phyloP scores from a whole-genome alignment of 2,888 invertebrate genomes.

The Morpho deidamia region DNA sequence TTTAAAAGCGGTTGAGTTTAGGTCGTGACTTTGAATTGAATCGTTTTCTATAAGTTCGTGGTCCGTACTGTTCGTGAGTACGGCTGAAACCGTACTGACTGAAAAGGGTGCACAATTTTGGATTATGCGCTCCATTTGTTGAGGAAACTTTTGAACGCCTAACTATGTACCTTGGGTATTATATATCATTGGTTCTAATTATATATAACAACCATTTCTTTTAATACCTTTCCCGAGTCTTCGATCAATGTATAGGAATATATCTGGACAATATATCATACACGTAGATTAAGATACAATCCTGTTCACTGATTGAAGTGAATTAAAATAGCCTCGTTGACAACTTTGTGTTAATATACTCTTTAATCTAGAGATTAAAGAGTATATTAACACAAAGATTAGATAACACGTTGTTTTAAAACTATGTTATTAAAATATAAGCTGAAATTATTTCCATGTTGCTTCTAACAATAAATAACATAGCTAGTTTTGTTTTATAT shows the following conservation, averaged over 20 bases:
- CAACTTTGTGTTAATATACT: not conserved
- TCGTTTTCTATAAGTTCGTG: no score
- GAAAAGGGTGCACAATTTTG: no score
- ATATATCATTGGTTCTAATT: no score
- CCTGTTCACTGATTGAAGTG: not conserved
- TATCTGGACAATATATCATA: not conserved
- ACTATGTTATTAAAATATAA: not conserved
- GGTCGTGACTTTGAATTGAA: no score
- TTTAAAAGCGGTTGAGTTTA: no score
- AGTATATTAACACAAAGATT: no score
- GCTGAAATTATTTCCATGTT: not conserved
- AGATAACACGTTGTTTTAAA: not conserved
- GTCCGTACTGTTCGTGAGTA: no score
- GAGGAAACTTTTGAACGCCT: no score
- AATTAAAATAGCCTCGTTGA: not conserved
- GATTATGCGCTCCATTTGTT: no score
- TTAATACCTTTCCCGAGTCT: not conserved
- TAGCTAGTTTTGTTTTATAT: slow-evolving; percentile 14
- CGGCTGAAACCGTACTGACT: no score
- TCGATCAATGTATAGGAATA: not conserved
- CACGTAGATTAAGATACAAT: not conserved
- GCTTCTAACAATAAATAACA: slow-evolving; percentile 10
- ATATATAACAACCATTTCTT: no score
- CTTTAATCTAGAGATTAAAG: not conserved
- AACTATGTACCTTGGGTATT: no score